Conservation (phyloP, 2,113 vertebrate genomes). For the Chionis minor region DNA sequence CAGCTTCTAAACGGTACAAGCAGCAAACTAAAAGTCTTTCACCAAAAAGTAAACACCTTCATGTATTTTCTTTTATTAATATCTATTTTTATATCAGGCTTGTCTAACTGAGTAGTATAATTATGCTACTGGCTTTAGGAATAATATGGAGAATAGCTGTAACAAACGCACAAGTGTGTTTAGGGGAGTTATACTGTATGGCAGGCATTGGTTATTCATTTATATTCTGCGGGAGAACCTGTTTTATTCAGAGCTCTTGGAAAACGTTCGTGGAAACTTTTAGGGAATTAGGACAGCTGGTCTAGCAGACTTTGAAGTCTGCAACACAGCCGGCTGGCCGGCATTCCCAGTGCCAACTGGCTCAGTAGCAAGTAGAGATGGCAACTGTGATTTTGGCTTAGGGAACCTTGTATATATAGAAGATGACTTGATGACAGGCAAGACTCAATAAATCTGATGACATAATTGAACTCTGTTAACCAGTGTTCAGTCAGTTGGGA, state of each 20-base stretch:
- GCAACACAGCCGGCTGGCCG: constrained; percentile 5
- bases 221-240: constrained; percentile 5
- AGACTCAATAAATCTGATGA: constrained; percentile 56
- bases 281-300: constrained; percentile 47
- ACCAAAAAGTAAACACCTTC: neutral
- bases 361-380: constrained; percentile 46
- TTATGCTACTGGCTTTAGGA: neutral
- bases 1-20: neutral
- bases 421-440: constrained; percentile 47
- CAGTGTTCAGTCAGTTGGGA: constrained; percentile 9
- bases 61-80: neutral
- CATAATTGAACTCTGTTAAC: constrained; percentile 48
- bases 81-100: neutral
- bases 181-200: neutral
- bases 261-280: constrained; percentile 47
- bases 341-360: constrained; percentile 54
- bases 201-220: neutral
- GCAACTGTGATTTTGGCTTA: constrained; percentile 47
- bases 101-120: neutral
- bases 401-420: constrained; percentile 37
- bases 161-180: neutral
- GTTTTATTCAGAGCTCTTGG: constrained; percentile 33
- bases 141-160: neutral
- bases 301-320: constrained; percentile 52
- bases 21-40: neutral